Conservation (phyloP, 2,888 invertebrate genomes). For the Loripinus fragilis region DNA sequence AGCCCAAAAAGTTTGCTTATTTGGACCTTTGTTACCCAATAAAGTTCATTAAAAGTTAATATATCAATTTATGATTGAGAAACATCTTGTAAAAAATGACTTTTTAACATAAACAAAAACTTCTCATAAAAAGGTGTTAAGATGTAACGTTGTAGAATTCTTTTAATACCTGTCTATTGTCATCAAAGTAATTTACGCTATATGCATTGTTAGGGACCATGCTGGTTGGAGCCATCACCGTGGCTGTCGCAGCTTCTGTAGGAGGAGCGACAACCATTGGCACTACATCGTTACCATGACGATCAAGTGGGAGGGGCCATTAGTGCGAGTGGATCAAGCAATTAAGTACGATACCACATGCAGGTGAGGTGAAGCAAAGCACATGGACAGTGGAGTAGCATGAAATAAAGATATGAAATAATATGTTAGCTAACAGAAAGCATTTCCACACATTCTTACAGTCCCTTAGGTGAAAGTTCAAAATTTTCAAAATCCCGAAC, state of each 20-base stretch:
- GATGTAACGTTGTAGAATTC: not conserved
- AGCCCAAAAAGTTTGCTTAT: too few species aligned
- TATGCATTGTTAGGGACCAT: constrained; percentile 96
- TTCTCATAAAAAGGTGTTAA: not conserved
- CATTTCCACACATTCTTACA: constrained; percentile 6
- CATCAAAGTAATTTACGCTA: constrained; percentile 97
- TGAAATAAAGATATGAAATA: constrained; percentile 22
- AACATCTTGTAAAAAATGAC: too few species aligned
- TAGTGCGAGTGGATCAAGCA: constrained; percentile 25
- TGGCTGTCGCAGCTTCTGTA: constrained; percentile 59
- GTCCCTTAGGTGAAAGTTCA: too few species aligned
- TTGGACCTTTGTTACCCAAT: too few species aligned
- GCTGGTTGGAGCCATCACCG: constrained; percentile 69
- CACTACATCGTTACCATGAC: constrained; percentile 65
- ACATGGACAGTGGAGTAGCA: constrained; percentile 58
- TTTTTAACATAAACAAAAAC: too few species aligned
- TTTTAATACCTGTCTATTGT: constrained; percentile 94
- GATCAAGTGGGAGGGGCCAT: constrained; percentile 37
- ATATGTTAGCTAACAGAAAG: constrained; percentile 18
- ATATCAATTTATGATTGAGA: too few species aligned
- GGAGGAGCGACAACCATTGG: constrained; percentile 72
- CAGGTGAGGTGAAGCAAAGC: constrained; percentile 69
- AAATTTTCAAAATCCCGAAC: too few species aligned
- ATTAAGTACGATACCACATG: constrained; percentile 58
- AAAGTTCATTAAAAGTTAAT: too few species aligned